These are phyloP conservation scores for Stichodactyla helianthus DNA, from an alignment of 64 coral and sea anemone genomes.

Conservation along the genomic window DNA sequence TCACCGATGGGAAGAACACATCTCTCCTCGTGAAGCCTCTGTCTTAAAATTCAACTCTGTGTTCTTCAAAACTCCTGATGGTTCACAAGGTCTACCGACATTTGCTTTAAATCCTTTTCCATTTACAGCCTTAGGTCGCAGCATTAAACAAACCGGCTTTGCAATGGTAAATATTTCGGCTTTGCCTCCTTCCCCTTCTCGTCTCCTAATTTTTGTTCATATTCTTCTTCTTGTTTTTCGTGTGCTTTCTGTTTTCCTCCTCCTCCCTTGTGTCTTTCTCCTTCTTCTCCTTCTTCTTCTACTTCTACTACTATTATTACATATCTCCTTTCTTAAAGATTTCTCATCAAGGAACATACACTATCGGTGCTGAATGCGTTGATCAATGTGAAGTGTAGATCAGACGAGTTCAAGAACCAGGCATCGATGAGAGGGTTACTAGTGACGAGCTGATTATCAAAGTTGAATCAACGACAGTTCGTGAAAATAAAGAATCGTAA, in stretches of 20 bases:
- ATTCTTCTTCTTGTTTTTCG: not conserved
- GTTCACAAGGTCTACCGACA: not conserved
- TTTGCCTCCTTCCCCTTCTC: not conserved
- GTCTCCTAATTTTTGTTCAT: too few species aligned
- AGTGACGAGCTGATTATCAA: not conserved
- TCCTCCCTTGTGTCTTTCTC: not conserved
- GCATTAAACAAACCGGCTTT: not conserved
- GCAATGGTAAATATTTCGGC: not conserved
- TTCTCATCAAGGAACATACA: not conserved
- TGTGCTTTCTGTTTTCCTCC: not conserved
- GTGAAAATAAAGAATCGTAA: not conserved
- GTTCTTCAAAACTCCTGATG: not conserved
- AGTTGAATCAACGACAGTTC: not conserved
- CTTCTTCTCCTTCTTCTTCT: not conserved
- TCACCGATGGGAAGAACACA: not conserved
- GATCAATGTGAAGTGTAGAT: slow-evolving; percentile 2
- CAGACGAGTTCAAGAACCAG: not conserved
- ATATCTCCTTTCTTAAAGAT: not conserved
- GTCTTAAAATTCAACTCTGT: not conserved
- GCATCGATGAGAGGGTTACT: not conserved
- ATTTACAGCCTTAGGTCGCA: not conserved
- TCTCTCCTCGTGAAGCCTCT: not conserved
- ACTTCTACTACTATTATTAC: not conserved
- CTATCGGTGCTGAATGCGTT: not conserved
- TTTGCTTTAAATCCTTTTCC: not conserved